phyloP scores from a whole-genome alignment of 2,888 invertebrate species.

The Heliconius cydno region DNA sequence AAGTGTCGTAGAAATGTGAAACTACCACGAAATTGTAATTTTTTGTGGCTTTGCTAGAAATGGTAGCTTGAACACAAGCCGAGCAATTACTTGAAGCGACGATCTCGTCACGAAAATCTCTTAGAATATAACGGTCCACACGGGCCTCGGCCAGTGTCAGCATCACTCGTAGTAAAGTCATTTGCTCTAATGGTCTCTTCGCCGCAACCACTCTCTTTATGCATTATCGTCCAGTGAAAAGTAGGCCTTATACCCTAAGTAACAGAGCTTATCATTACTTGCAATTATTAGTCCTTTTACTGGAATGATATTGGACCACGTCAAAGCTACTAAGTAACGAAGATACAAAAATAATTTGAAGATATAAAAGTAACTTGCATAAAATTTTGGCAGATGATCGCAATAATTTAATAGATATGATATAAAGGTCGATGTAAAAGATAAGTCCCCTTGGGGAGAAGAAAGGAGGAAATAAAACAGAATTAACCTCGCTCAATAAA shows the following conservation, averaged over 20 bases:
- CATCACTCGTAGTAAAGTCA: constrained; percentile 61
- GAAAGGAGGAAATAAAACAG: constrained; percentile 25
- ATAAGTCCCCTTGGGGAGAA: constrained; percentile 10
- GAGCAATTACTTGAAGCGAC: constrained; percentile 59
- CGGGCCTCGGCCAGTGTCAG: constrained; percentile 63
- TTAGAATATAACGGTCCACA: constrained; percentile 61
- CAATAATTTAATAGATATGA: constrained; percentile 19
- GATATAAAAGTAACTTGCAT: constrained; percentile 13
- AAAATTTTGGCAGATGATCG: constrained; percentile 9
- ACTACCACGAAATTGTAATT: constrained; percentile 23
- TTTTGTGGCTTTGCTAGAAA: constrained; percentile 45
- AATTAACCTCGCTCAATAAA: constrained; percentile 33
- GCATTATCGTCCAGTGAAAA: constrained; percentile 43
- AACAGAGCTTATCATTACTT: constrained; percentile 40
- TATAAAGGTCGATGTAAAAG: constrained; percentile 5
- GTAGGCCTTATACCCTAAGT: constrained; percentile 44
- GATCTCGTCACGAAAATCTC: constrained; percentile 71
- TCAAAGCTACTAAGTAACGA: constrained; percentile 39
- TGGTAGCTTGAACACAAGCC: constrained; percentile 49
- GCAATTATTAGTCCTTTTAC: constrained; percentile 31
- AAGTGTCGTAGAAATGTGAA: constrained; percentile 14
- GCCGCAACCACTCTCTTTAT: constrained; percentile 53
- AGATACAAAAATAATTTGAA: constrained; percentile 33
- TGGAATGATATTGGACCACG: constrained; percentile 41
- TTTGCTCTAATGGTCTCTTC: constrained; percentile 69